Percentiles rank a stretch among this genome's conserved stretches.
These are phyloP conservation scores for Philypnodon macrostomus DNA, from an alignment of 2,797 vertebrate species.

Conservation along the genomic window DNA sequence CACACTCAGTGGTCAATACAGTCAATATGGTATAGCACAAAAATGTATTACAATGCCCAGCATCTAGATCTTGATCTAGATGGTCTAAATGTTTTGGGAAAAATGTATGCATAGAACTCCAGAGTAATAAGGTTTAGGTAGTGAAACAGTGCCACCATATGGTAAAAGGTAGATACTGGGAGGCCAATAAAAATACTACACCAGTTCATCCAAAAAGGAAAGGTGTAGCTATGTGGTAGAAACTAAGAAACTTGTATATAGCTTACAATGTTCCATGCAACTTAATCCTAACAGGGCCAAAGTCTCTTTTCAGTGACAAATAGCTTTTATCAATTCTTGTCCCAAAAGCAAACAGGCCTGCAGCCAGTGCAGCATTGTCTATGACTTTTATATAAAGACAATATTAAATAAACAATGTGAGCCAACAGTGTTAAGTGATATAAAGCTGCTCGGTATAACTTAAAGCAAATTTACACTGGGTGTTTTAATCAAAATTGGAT, in stretches of 20 bases:
- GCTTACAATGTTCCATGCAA: background rate
- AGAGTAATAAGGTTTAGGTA: constrained; percentile 9
- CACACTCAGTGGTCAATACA: too few relatives aligned
- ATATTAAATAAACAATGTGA: too few relatives aligned
- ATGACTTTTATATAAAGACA: too few relatives aligned
- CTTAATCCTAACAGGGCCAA: too few relatives aligned
- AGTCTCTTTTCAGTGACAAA: too few relatives aligned
- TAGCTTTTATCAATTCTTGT: too few relatives aligned
- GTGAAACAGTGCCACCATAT: constrained; percentile 67
- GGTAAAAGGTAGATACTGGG: constrained; percentile 22
- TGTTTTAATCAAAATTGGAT: too few relatives aligned
- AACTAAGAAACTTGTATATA: background rate
- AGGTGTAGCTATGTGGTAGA: background rate
- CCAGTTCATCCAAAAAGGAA: background rate
- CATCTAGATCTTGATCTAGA: background rate
- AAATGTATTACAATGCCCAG: background rate
- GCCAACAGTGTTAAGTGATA: too few relatives aligned
- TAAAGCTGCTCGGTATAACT: too few relatives aligned
- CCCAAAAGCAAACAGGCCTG: too few relatives aligned
- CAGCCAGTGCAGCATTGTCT: too few relatives aligned
- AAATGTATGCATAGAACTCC: background rate
- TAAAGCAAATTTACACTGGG: too few relatives aligned
- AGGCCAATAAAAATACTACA: background rate
- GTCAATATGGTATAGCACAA: background rate
- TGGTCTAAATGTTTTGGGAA: background rate